A percentile compares a stretch with the other conserved stretches of the same genome.
These are phyloP conservation scores for Phrynocephalus versicolor DNA, from an alignment of 2,113 vertebrate genomes.

Conservation along the genomic window DNA sequence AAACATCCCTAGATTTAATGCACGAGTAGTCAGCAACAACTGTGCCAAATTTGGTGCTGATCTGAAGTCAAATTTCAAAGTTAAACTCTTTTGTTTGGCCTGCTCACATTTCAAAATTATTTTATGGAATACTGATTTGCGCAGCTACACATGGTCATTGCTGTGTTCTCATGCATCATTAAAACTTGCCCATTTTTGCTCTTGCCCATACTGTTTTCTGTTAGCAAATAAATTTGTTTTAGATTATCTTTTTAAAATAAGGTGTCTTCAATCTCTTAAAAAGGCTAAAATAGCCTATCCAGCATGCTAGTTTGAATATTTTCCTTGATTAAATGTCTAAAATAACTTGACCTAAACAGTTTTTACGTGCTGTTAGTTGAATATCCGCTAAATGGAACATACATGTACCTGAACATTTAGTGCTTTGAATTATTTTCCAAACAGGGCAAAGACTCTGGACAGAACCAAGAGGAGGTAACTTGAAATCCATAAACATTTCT, in stretches of 20 bases:
- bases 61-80: too few relatives aligned
- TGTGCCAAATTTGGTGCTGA: too few relatives aligned
- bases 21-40: too few relatives aligned
- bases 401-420: slow-evolving; percentile 13
- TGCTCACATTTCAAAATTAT: too few relatives aligned
- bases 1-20: too few relatives aligned
- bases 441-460: slow-evolving; percentile 71
- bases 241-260: neutral
- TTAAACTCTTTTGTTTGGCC: too few relatives aligned
- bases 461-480: slow-evolving; percentile 76
- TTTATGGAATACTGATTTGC: too few relatives aligned
- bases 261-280: neutral
- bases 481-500: neutral
- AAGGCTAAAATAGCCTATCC: neutral
- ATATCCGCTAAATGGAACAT: neutral
- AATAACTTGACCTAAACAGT: neutral
- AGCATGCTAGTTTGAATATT: neutral
- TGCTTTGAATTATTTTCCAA: slow-evolving; percentile 41
- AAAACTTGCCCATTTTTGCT: neutral
- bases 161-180: too few relatives aligned
- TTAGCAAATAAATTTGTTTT: neutral
- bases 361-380: neutral
- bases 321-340: neutral
- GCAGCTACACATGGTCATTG: too few relatives aligned
- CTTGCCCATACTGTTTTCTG: neutral